Percentiles rank a stretch among this genome's conserved stretches.
These are phyloP conservation scores for Acanthurus leucopareius DNA, from an alignment of 2,797 vertebrate genomes.

Conservation along the genomic window DNA sequence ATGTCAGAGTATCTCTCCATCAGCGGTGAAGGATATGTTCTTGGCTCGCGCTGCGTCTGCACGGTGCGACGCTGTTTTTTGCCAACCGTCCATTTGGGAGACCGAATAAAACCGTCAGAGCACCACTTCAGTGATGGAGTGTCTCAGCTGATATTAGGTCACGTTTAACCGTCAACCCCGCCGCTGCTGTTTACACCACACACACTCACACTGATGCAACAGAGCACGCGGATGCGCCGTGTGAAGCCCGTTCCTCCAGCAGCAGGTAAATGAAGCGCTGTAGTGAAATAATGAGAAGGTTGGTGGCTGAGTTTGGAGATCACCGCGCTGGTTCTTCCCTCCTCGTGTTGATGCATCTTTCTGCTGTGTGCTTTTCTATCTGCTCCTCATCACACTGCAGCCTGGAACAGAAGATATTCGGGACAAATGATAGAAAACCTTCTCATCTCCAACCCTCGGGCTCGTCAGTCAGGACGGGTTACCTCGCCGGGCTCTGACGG, in stretches of 20 bases:
- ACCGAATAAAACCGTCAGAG: slow-evolving; percentile 68
- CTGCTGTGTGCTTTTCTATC: slow-evolving; percentile 41
- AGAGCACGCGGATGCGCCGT: background rate
- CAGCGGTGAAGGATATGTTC: slow-evolving; percentile 53
- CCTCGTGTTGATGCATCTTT: slow-evolving; percentile 54
- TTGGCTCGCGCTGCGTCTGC: slow-evolving; percentile 53
- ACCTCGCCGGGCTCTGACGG: background rate
- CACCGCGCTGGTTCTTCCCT: slow-evolving; percentile 23
- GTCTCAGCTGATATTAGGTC: slow-evolving; percentile 35
- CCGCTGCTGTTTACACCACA: background rate
- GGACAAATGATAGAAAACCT: slow-evolving; percentile 36
- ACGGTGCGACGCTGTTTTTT: slow-evolving; percentile 27
- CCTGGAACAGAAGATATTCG: slow-evolving; percentile 40
- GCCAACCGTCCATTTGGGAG: slow-evolving; percentile 66
- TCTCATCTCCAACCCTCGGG: slow-evolving; percentile 31
- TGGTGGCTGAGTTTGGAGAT: slow-evolving; percentile 52
- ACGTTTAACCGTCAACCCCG: slow-evolving; percentile 23
- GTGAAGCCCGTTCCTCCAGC: background rate
- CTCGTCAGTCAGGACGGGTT: slow-evolving; percentile 14
- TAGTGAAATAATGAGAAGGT: slow-evolving; percentile 40
- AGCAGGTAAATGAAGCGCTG: slow-evolving; percentile 26
- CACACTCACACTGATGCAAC: background rate
- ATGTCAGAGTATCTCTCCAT: slow-evolving; percentile 72
- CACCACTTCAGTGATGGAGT: slow-evolving; percentile 57
- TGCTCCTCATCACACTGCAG: slow-evolving; percentile 47